Conservation (phyloP, 2,888 invertebrate genomes). For the Leucophenga maculata region DNA sequence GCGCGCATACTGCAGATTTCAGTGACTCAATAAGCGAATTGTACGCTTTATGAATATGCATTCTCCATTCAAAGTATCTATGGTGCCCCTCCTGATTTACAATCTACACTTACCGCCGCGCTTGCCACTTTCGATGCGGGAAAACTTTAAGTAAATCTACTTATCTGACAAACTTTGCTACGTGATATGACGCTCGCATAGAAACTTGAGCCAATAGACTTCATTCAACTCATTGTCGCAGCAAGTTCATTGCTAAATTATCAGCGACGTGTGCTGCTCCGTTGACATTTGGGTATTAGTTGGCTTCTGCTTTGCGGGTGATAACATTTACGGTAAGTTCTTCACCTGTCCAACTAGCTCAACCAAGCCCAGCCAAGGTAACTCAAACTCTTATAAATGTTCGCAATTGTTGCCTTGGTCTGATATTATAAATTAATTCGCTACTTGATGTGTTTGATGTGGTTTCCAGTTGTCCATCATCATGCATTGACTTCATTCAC, state of each 20-base stretch:
- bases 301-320: background rate
- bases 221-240: too few relatives aligned
- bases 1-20: too few relatives aligned
- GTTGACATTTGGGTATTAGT: conserved; percentile 8
- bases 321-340: background rate
- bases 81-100: too few relatives aligned
- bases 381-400: too few relatives aligned
- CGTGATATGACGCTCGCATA: conserved; percentile 64
- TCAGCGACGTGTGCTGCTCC: conserved; percentile 1
- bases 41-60: background rate
- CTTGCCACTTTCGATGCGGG: too few relatives aligned
- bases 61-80: background rate
- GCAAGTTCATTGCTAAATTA: conserved; percentile 12
- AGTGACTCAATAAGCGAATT: background rate
- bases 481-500: background rate
- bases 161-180: conserved; percentile 66
- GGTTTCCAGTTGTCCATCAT: too few relatives aligned
- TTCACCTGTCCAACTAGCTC: too few relatives aligned
- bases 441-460: too few relatives aligned
- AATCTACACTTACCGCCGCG: too few relatives aligned
- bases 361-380: too few relatives aligned
- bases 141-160: conserved; percentile 64
- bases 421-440: too few relatives aligned
- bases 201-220: conserved; percentile 33
- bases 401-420: too few relatives aligned